phyloP scores from a whole-genome alignment of 2,888 invertebrate genomes.

The Drosophila planitibia region DNA sequence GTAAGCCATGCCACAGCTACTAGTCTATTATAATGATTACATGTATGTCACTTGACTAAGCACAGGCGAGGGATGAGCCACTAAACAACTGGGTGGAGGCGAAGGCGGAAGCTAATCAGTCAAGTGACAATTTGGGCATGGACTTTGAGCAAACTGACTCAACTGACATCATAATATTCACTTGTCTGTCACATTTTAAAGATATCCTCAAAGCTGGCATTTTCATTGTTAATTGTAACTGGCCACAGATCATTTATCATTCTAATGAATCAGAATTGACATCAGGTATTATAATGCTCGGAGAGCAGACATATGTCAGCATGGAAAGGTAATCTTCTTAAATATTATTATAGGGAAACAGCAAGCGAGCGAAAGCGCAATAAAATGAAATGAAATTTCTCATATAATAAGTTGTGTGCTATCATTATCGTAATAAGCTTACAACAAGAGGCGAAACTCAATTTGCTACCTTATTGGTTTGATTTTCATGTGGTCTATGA shows the following conservation, averaged over 20 bases:
- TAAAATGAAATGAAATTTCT: not conserved
- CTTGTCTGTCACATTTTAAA: constrained; percentile 35
- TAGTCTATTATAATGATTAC: constrained; percentile 69
- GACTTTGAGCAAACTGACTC: constrained; percentile 39
- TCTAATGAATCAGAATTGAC: not conserved
- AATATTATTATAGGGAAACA: constrained; percentile 23
- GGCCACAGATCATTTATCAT: not conserved
- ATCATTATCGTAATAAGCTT: constrained; percentile 19
- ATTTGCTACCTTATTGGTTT: constrained; percentile 25
- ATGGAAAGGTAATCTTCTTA: constrained; percentile 48
- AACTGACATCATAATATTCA: constrained; percentile 44
- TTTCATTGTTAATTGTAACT: constrained; percentile 1
- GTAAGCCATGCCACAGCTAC: constrained; percentile 52
- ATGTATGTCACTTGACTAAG: constrained; percentile 64
- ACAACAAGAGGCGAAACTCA: constrained; percentile 13
- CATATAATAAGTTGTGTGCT: constrained; percentile 26
- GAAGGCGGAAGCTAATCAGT: constrained; percentile 50
- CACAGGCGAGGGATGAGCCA: constrained; percentile 10
- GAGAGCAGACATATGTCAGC: constrained; percentile 21
- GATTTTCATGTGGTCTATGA: constrained; percentile 8
- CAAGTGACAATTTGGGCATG: constrained; percentile 51
- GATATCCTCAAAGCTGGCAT: constrained; percentile 29
- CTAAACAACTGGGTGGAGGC: constrained; percentile 30
- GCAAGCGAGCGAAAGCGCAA: constrained; percentile 1
- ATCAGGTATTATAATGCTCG: not conserved